A percentile compares a stretch with the other conserved stretches of the same genome.
These are phyloP conservation scores for Oppia nitens DNA, from an alignment of 1,140 invertebrate species.

Conservation along the genomic window DNA sequence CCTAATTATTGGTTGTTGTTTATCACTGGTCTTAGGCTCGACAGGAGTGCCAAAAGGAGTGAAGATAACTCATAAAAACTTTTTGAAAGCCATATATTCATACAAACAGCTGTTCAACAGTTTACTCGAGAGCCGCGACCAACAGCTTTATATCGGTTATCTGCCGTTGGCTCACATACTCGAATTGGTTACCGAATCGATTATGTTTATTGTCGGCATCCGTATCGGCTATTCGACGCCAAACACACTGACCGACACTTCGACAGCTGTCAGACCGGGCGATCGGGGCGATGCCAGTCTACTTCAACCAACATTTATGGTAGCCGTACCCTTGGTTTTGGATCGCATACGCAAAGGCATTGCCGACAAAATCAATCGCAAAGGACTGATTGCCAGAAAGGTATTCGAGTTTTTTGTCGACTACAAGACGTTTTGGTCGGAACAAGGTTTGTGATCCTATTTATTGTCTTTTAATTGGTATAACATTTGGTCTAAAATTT, in stretches of 20 bases:
- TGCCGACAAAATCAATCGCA: slow-evolving; percentile 65
- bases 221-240: slow-evolving; percentile 92
- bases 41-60: slow-evolving; percentile 32
- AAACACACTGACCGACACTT: slow-evolving; percentile 77
- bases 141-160: slow-evolving; percentile 84
- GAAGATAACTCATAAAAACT: slow-evolving; percentile 64
- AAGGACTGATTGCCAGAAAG: slow-evolving; percentile 49
- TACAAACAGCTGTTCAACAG: slow-evolving; percentile 65
- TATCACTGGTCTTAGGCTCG: slow-evolving; percentile 22
- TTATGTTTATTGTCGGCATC: slow-evolving; percentile 39
- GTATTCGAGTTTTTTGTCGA: slow-evolving; percentile 79
- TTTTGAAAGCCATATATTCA: slow-evolving; percentile 60
- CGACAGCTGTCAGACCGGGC: slow-evolving; percentile 24
- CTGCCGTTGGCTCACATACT: slow-evolving; percentile 94
- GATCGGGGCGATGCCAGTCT: slow-evolving; percentile 23
- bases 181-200: slow-evolving; percentile 42
- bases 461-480: slow-evolving; percentile 22
- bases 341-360: slow-evolving; percentile 51
- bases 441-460: slow-evolving; percentile 27
- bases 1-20: no score
- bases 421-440: slow-evolving; percentile 57
- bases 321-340: slow-evolving; percentile 22
- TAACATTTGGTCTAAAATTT: neutral
- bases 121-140: slow-evolving; percentile 24
- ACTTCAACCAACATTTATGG: slow-evolving; percentile 25